A percentile compares a stretch with the other conserved stretches of the same genome.
These are phyloP conservation scores for Lepidurus packardi DNA, from an alignment of 1,140 invertebrate genomes.

Conservation along the genomic window DNA sequence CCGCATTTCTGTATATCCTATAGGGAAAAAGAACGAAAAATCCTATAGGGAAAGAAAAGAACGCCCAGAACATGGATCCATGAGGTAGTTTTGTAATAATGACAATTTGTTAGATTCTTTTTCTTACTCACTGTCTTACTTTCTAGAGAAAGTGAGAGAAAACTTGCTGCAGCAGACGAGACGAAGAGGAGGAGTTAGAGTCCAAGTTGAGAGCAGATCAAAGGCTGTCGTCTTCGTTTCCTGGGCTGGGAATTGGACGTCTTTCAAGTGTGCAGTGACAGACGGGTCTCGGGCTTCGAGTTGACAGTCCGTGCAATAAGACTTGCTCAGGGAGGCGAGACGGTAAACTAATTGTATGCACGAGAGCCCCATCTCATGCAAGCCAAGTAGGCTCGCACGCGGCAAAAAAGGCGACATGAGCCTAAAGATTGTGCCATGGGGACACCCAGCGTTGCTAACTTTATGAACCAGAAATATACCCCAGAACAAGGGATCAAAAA, in stretches of 20 bases:
- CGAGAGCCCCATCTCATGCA: slow-evolving; percentile 11
- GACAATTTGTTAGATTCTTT: too few species aligned
- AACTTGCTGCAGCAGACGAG: neutral
- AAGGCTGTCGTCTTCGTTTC: slow-evolving; percentile 14
- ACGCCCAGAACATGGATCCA: too few species aligned
- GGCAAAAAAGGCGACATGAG: slow-evolving; percentile 18
- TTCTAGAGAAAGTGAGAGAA: too few species aligned
- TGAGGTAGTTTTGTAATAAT: too few species aligned
- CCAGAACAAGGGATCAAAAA: too few species aligned
- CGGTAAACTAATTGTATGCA: slow-evolving; percentile 19
- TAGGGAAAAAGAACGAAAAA: too few species aligned
- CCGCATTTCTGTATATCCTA: too few species aligned
- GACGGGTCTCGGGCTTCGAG: slow-evolving; percentile 6
- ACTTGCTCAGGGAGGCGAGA: slow-evolving; percentile 16
- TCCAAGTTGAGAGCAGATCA: neutral
- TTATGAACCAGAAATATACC: slow-evolving; percentile 12
- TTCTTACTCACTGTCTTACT: too few species aligned
- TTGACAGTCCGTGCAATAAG: slow-evolving; percentile 21
- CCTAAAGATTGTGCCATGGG: neutral
- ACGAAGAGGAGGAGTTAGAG: neutral
- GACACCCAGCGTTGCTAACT: neutral
- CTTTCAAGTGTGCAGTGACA: slow-evolving; percentile 18
- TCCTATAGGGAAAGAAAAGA: too few species aligned
- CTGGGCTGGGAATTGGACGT: slow-evolving; percentile 16
- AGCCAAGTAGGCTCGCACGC: neutral